Conservation (phyloP, 2,113 vertebrate species). For the Phodopus roborovskii region DNA sequence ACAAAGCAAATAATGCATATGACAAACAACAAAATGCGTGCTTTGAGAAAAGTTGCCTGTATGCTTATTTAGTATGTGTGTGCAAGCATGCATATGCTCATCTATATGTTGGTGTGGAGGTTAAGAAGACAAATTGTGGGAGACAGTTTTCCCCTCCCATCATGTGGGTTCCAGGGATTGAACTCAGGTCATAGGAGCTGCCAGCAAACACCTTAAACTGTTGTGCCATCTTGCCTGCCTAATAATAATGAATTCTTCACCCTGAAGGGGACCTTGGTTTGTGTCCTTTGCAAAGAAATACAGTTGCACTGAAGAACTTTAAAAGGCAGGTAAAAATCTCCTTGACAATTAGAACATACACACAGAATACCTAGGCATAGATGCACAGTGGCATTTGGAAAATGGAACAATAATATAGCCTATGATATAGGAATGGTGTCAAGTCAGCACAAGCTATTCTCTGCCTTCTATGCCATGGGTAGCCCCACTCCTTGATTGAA, state of each 20-base stretch:
- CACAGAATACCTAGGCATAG: neutral
- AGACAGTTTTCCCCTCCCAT: neutral
- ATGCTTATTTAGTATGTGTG: neutral
- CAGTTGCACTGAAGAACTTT: neutral
- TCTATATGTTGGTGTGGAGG: too few species aligned
- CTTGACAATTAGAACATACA: neutral
- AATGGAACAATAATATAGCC: neutral
- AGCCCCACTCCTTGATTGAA: neutral
- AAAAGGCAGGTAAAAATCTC: neutral
- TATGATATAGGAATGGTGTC: neutral
- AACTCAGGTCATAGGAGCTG: neutral
- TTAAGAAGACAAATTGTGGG: too few species aligned
- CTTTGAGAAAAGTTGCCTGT: neutral
- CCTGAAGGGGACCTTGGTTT: neutral
- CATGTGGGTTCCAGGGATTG: too few species aligned
- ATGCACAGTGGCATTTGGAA: neutral
- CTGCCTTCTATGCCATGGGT: neutral
- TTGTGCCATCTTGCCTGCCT: too few species aligned
- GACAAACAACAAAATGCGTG: neutral
- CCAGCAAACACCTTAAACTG: neutral
- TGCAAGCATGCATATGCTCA: neutral
- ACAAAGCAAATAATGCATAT: neutral
- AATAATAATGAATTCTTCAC: neutral
- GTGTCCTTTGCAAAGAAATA: neutral
- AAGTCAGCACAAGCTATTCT: neutral